Percentiles rank a stretch among this genome's conserved stretches.
phyloP scores from a whole-genome alignment of 1,140 invertebrate genomes.

The Drosophila subpulchrella region DNA sequence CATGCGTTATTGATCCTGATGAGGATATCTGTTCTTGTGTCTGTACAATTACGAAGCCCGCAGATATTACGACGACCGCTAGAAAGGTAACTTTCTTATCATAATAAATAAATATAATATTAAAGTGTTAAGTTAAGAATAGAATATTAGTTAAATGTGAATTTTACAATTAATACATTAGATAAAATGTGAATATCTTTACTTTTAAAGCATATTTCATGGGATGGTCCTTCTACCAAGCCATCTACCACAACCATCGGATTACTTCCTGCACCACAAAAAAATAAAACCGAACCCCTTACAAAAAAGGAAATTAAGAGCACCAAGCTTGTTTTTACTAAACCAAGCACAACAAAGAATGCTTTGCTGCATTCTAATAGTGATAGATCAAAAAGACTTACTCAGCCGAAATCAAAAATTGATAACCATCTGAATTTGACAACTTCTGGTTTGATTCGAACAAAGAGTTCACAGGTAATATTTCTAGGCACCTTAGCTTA shows the following conservation, averaged over 20 bases:
- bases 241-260: neutral
- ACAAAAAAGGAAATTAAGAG: neutral
- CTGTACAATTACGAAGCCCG: neutral
- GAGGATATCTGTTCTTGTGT: slow-evolving; percentile 8
- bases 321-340: neutral
- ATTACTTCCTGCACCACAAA: neutral
- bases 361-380: neutral
- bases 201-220: no score
- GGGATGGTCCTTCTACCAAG: no score
- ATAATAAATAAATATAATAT: neutral
- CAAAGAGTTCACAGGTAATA: slow-evolving; percentile 3
- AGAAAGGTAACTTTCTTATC: neutral
- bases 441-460: neutral
- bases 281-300: no score
- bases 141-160: no score
- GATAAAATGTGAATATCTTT: no score
- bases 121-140: neutral
- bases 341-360: neutral
- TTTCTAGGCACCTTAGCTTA: neutral
- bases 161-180: no score
- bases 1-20: slow-evolving; percentile 9
- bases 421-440: neutral
- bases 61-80: neutral
- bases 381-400: neutral
- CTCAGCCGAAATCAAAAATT: neutral